Evolutionary conservation across 2,888 invertebrate species (phyloP).

Genomic region (Caenorhabditis sulstoni): DNA sequence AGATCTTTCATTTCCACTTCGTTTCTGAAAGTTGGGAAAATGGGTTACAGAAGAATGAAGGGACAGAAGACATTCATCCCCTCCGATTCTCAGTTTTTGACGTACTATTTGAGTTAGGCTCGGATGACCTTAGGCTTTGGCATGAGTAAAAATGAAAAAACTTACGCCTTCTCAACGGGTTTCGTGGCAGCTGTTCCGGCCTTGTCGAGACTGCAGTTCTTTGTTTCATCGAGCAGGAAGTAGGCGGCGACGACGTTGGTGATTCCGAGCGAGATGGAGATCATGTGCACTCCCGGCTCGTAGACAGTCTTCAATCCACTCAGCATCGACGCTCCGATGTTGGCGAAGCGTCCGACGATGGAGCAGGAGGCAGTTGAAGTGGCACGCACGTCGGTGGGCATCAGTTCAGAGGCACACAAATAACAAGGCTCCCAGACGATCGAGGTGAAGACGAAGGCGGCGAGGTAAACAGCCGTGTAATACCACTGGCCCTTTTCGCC

Average conservation of each 20-base stretch:
- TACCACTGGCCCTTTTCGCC: constrained; percentile 68
- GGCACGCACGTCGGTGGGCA: constrained; percentile 71
- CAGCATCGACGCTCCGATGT: constrained; percentile 68
- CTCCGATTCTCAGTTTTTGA: too few relatives aligned
- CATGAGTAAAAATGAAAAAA: background rate
- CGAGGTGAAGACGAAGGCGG: constrained; percentile 69
- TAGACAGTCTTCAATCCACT: constrained; percentile 66
- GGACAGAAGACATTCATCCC: too few relatives aligned
- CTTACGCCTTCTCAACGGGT: constrained; percentile 40
- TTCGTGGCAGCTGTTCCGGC: constrained; percentile 51
- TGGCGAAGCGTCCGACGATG: constrained; percentile 67
- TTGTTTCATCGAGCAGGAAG: constrained; percentile 64
- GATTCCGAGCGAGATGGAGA: constrained; percentile 62
- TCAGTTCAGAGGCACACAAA: constrained; percentile 65
- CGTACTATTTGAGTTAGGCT: too few relatives aligned
- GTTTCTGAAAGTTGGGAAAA: constrained; percentile 33
- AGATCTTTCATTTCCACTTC: constrained; percentile 59
- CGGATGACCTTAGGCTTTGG: constrained; percentile 4
- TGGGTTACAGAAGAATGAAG: too few relatives aligned
- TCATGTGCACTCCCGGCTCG: constrained; percentile 71
- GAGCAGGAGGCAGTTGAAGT: constrained; percentile 69
- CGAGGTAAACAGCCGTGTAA: constrained; percentile 65
- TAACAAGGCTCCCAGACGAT: constrained; percentile 71
- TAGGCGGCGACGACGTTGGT: constrained; percentile 61
- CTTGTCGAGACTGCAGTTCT: constrained; percentile 69